These are phyloP conservation scores for Diplodus sargus DNA, from an alignment of 2,797 vertebrate species.

Conservation along the genomic window DNA sequence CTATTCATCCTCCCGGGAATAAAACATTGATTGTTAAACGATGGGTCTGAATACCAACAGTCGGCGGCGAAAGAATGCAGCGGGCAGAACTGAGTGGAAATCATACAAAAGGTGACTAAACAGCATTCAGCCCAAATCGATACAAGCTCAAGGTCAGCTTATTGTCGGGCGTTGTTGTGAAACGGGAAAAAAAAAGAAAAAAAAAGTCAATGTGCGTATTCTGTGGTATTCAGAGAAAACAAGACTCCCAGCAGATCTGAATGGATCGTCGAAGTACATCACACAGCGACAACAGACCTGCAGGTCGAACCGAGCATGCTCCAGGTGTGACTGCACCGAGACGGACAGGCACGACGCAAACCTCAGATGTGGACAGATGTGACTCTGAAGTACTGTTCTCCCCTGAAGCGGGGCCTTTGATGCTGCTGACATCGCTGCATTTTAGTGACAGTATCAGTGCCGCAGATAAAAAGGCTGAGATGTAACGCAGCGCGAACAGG, in stretches of 20 bases:
- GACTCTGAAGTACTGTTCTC: constrained; percentile 13
- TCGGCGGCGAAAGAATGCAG: constrained; percentile 10
- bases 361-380: constrained; percentile 18
- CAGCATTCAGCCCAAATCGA: constrained; percentile 36
- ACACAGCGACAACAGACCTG: background rate
- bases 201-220: constrained; percentile 31
- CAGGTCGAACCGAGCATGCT: constrained; percentile 7
- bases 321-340: constrained; percentile 42
- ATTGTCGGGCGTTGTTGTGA: constrained; percentile 33
- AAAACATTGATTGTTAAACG: constrained; percentile 28
- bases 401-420: constrained; percentile 36
- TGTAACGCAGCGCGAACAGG: background rate
- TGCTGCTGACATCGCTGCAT: constrained; percentile 28
- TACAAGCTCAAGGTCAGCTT: constrained; percentile 38
- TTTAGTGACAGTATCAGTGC: constrained; percentile 20
- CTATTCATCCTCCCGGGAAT: constrained; percentile 19
- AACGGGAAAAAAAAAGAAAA: constrained; percentile 34
- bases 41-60: constrained; percentile 33
- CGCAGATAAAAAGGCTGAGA: constrained; percentile 32
- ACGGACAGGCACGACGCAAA: background rate
- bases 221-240: constrained; percentile 28
- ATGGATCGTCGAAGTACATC: constrained; percentile 19
- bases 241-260: constrained; percentile 20
- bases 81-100: constrained; percentile 27
- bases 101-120: constrained; percentile 42